Base-by-base conservation (phyloP, 2,113 vertebrate species). In the Aleadryas rufinucha region DNA sequence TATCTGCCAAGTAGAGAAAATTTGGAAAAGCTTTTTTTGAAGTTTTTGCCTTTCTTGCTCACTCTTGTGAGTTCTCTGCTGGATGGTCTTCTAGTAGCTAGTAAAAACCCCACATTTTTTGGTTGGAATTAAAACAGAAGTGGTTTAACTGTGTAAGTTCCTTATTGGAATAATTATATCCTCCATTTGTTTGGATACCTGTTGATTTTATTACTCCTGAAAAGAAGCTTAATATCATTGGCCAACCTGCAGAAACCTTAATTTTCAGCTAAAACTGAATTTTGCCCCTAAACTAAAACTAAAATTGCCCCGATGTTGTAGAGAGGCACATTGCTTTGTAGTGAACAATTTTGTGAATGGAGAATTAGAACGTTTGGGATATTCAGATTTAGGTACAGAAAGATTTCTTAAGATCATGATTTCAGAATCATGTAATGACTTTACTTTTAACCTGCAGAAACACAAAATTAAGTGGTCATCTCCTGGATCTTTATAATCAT, bases 41-140 rank as follows among this genome's bases (percentile, higher is more conserved):
- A 44, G 21, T 28, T 65, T 64, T 69, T 90, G 9, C 9, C 2
- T 61, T 66, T 71, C 6, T 53, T 77, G 6, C 23, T 84, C 0
- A 1, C 9, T 57, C 7, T 17, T 60, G 14, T 0, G 0, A 64
- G 19, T 66, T 81, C 21, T 84, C 10, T 93, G 10, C 33, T 75
- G 15, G 5, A 13, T 80, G 12, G 2, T 74, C 8, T 84, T 65
- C 49, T 63, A 35, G 14, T 52, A 79, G 41, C 28, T 49, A 14
- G 21, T 71, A 39, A 39, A 42, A 68, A 54, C 37, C 37, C 1
- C 33, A 17, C 0, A 10, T 7, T 26, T 78, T 64, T 64, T 11
- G 9, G 6, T 64, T 69, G 17, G 16, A 70, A 35, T 56, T 7
- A 2, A 19, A 63, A 27, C 11, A 57, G 16, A 61, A 77, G 31